Base-by-base conservation (phyloP, 64 coral and sea anemone species). In the Porites australiensis region DNA sequence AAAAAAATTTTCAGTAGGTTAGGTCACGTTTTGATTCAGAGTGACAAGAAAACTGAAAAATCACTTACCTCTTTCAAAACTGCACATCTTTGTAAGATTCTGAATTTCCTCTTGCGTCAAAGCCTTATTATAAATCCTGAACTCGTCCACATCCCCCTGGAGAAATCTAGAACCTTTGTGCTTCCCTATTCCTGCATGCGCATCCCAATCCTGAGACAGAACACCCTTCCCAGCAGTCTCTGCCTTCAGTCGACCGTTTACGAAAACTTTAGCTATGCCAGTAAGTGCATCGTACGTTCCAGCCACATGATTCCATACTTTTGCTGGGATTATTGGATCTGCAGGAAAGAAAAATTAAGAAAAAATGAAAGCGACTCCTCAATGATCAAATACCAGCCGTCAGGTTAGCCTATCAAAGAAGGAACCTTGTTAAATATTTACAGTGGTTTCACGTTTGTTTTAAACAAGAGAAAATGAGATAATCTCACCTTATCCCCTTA, bases 161-260 rank as follows among this genome's bases (percentile, higher is more conserved):
- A 98, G 92, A 88, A 98, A 98, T 57, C 92, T 91, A 44, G 58
- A 19, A 43, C 79, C 84, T 57, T 98, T 98, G 61, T 94, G 91
- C 47, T 63, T 94, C 16, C 95, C 95, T 18, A 98, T 94, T 67
- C 92, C 92, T 21, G 92, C 95, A 59, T 98, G 95, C 22, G 82
- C 88, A 55, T 91, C 92, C 95, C 95, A 98, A 77, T 98, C 95
- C 58, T 98, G 92, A 16, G 95, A 98, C 43, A 98, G 63, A 19
- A 94, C 64, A 76, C 95, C 95, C 16, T 89, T 98, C 57, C 95
- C 95, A 19, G 90, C 92, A 88, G 83, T 60, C 86, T 93, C 83
- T 75, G 79, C 95, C 54, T 89, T 93, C 14, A 93, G 82, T 64
- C 81, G 88, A 58, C 88, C 95, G 59, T 98, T 92, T 45, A 94